A percentile compares a stretch with the other conserved stretches of the same genome.
Evolutionary conservation across 2,888 invertebrate species (phyloP).

Genomic region (Diogma glabrata): DNA sequence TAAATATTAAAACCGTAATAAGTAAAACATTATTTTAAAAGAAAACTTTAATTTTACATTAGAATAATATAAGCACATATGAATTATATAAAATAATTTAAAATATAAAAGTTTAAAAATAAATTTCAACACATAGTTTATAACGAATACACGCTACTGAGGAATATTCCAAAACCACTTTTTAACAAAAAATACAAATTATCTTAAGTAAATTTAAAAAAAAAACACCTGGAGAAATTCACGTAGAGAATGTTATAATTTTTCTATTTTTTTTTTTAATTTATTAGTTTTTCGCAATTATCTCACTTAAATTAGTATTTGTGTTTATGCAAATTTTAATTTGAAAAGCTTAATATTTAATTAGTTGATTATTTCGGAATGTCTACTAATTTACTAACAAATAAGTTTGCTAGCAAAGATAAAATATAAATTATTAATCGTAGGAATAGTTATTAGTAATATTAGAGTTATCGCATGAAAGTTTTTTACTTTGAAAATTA

Average conservation of each 20-base stretch:
- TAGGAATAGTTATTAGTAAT: no score
- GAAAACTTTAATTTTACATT: conserved; percentile 3
- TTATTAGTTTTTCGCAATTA: no score
- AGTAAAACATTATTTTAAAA: neutral
- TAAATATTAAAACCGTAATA: no score
- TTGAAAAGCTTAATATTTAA: no score
- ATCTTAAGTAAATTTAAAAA: conserved; percentile 1
- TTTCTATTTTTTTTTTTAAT: neutral
- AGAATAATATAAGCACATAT: conserved; percentile 5
- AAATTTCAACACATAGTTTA: neutral
- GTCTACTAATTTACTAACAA: no score
- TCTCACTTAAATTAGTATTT: no score
- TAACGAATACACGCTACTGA: neutral
- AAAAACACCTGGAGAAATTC: conserved; percentile 6
- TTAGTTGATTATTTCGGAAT: no score
- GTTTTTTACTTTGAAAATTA: conserved; percentile 2
- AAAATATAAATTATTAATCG: no score
- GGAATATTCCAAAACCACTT: neutral
- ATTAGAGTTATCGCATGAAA: conserved; percentile 4
- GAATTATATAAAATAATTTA: neutral
- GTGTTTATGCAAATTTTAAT: no score
- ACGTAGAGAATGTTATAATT: conserved; percentile 6
- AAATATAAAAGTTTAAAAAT: conserved; percentile 1
- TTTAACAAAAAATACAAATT: conserved; percentile 1
- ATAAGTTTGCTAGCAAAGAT: no score